These are phyloP conservation scores for Sterrhoptilus dennistouni DNA, from an alignment of 2,113 vertebrate species.

Conservation along the genomic window DNA sequence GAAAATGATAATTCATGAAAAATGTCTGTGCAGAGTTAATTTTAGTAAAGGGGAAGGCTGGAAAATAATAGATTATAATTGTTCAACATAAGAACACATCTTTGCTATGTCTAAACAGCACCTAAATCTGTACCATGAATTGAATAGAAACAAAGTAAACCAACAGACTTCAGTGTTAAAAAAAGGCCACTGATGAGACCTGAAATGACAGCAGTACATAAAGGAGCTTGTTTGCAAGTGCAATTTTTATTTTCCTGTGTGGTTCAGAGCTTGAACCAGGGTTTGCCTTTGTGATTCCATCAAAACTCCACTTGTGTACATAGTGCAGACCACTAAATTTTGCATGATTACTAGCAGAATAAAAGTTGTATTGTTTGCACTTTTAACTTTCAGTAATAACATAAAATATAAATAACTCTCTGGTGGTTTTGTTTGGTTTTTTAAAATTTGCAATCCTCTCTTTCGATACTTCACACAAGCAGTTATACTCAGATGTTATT, in stretches of 20 bases:
- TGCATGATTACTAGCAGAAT: background rate
- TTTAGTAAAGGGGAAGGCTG: background rate
- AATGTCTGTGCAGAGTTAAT: background rate
- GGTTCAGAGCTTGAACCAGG: background rate
- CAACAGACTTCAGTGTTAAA: background rate
- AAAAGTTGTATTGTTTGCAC: background rate
- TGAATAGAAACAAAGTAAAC: background rate
- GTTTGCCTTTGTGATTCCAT: background rate
- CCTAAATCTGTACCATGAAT: background rate
- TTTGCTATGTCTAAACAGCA: background rate
- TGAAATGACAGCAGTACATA: background rate
- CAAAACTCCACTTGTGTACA: background rate
- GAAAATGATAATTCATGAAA: background rate
- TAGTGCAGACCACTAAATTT: background rate
- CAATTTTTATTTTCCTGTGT: background rate
- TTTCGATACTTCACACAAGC: background rate
- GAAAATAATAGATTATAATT: background rate
- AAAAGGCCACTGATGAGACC: background rate
- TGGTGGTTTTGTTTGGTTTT: background rate
- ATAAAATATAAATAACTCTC: background rate
- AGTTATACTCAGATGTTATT: background rate
- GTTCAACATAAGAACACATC: background rate
- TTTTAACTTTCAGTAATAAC: background rate
- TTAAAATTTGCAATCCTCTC: background rate
- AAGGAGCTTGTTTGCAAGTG: background rate